These are phyloP conservation scores for Philereme transversata DNA, from an alignment of 2,888 invertebrate species.

Conservation along the genomic window DNA sequence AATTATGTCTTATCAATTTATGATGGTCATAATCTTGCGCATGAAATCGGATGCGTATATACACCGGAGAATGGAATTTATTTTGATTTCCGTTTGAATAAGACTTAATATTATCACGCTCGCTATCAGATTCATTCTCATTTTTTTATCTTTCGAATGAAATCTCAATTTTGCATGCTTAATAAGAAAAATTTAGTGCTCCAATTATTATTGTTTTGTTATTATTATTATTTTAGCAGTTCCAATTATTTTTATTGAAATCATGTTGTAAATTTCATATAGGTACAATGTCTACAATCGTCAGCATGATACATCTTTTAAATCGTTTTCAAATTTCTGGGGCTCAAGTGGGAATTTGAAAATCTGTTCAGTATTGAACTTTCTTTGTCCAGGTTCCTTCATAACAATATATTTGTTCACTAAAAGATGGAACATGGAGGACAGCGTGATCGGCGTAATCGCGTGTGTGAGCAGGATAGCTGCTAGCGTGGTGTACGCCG, in stretches of 20 bases:
- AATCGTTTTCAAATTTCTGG: neutral
- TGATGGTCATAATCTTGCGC: conserved; percentile 1
- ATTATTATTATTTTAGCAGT: too few species aligned
- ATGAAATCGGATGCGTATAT: conserved; percentile 25
- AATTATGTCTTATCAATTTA: conserved; percentile 3
- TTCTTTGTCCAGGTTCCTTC: conserved; percentile 71
- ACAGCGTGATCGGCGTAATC: conserved; percentile 76
- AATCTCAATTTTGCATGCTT: too few species aligned
- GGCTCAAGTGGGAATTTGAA: conserved; percentile 1
- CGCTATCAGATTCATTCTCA: neutral
- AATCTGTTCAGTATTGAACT: conserved; percentile 26
- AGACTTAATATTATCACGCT: neutral
- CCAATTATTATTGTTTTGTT: too few species aligned
- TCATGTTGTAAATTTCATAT: too few species aligned
- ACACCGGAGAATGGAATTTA: conserved; percentile 24
- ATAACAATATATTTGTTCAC: conserved; percentile 80
- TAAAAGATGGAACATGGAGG: conserved; percentile 77
- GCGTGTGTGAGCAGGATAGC: conserved; percentile 81
- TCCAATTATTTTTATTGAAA: too few species aligned
- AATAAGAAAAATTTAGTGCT: too few species aligned
- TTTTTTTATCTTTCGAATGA: too few species aligned
- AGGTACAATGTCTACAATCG: neutral
- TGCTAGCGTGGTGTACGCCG: conserved; percentile 77
- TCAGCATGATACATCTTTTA: neutral
- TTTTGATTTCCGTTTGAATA: conserved; percentile 10